Evolutionary conservation across 2,797 vertebrate genomes (phyloP).

Genomic region (Aplochiton taeniatus): DNA sequence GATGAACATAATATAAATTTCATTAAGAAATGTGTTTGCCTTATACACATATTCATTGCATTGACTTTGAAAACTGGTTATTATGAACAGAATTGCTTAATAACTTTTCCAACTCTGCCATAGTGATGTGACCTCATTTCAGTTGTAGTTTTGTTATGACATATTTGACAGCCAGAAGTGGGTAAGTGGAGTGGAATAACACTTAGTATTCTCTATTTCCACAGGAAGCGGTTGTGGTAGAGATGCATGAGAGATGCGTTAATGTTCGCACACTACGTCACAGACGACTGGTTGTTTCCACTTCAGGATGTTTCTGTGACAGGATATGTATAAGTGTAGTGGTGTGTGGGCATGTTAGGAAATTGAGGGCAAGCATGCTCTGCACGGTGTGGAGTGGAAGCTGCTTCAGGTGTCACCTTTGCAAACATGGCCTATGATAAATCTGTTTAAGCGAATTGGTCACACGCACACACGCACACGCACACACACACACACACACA

Average conservation of each 20-base stretch:
- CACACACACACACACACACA: too few species aligned
- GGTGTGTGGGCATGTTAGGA: conserved; percentile 30
- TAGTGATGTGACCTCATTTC: too few species aligned
- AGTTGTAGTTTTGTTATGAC: too few species aligned
- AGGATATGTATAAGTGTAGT: conserved; percentile 44
- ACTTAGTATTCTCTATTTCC: conserved; percentile 51
- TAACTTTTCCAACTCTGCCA: too few species aligned
- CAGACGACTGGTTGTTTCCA: conserved; percentile 52
- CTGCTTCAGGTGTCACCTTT: conserved; percentile 50
- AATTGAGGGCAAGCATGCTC: conserved; percentile 54
- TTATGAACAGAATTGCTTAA: too few species aligned
- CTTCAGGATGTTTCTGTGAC: conserved; percentile 57
- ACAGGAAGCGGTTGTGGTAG: conserved; percentile 50
- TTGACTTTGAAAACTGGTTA: too few species aligned
- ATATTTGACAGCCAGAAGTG: neutral
- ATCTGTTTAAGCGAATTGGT: conserved; percentile 13
- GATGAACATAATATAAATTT: too few species aligned
- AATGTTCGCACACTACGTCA: conserved; percentile 46
- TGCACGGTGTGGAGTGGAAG: conserved; percentile 35
- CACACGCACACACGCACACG: neutral
- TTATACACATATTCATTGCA: too few species aligned
- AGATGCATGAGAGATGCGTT: conserved; percentile 35
- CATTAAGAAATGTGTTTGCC: too few species aligned
- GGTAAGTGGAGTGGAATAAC: conserved; percentile 40
- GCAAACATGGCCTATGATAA: conserved; percentile 15